Evolutionary conservation across 2,113 vertebrate species (phyloP), one percentile per base, ranked within the genome.

Genomic region (Ochotona princeps): DNA sequence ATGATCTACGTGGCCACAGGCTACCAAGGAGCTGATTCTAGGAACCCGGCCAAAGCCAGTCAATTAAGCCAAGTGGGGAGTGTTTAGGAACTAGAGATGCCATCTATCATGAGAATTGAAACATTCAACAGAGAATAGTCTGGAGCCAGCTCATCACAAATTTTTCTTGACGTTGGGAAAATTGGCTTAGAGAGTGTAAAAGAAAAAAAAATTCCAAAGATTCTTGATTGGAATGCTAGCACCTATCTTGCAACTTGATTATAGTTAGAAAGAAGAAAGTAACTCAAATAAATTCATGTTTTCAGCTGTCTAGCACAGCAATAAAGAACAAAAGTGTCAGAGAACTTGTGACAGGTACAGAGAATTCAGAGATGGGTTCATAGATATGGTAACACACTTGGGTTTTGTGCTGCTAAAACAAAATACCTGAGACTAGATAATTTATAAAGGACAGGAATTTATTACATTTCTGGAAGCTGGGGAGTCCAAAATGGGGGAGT

Each of bases 41-140:
- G 97, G 98, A 98, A 96, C 83, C 0, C 0, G 97, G 98, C 97
- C 98, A 98, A 98, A 92, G 93, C 74, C 69, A 85, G 97, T 98
- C 98, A 97, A 97, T 98, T 96, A 97, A 96, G 94, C 96, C 97
- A 95, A 97, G 95, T 83, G 49, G 95, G 91, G 95, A 97, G 96
- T 96, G 95, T 97, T 97, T 96, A 97, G 95, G 97, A 97, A 97
- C 95, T 84, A 69, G 91, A 96, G 94, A 96, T 96, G 95, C 8
- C 2, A 96, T 97, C 96, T 93, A 95, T 97, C 95, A 94, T 84
- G 90, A 95, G 92, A 94, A 96, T 63, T 91, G 91, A 96, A 92
- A 47, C 66, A 49, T 80, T 97, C 93, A 69, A 83, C 80, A 80
- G 76, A 83, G 89, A 73, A 72, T 54, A 65, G 94, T 67, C 95